Conservation (phyloP, 2,888 invertebrate species). For the Cataglyphis altisquamis region DNA sequence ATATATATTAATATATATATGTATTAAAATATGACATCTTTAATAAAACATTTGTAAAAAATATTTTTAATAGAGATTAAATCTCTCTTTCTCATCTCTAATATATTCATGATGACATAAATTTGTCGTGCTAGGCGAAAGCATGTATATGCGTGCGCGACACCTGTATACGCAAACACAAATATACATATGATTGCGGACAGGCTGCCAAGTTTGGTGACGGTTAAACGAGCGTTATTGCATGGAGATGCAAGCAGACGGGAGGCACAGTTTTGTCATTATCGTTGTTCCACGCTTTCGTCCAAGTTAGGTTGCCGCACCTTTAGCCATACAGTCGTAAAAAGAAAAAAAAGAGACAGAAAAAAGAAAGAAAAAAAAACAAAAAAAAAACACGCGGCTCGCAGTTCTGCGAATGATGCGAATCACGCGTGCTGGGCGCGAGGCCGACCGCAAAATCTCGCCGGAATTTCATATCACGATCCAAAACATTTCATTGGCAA, state of each 20-base stretch:
- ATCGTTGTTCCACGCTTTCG: slow-evolving; percentile 22
- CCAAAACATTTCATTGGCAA: slow-evolving; percentile 6
- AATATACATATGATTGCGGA: slow-evolving; percentile 32
- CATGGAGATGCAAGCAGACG: neutral
- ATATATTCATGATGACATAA: slow-evolving; percentile 16
- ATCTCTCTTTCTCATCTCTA: neutral
- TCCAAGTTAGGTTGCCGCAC: slow-evolving; percentile 4
- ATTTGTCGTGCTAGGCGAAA: slow-evolving; percentile 25
- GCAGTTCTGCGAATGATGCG: neutral
- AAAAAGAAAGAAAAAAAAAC: neutral
- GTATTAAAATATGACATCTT: neutral
- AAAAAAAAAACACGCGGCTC: neutral
- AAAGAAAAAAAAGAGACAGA: neutral
- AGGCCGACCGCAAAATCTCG: slow-evolving; percentile 27
- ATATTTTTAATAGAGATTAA: slow-evolving; percentile 15
- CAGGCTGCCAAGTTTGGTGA: slow-evolving; percentile 49
- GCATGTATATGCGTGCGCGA: neutral
- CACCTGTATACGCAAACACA: slow-evolving; percentile 1
- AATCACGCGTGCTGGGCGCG: neutral
- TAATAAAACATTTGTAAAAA: neutral
- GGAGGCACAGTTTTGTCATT: slow-evolving; percentile 29
- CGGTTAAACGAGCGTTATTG: slow-evolving; percentile 42
- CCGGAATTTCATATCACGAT: slow-evolving; percentile 33
- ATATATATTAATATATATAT: neutral
- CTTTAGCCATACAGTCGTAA: slow-evolving; percentile 15